Conservation (phyloP, 2,797 vertebrate genomes). For the Dendrocincla fuliginosa region DNA sequence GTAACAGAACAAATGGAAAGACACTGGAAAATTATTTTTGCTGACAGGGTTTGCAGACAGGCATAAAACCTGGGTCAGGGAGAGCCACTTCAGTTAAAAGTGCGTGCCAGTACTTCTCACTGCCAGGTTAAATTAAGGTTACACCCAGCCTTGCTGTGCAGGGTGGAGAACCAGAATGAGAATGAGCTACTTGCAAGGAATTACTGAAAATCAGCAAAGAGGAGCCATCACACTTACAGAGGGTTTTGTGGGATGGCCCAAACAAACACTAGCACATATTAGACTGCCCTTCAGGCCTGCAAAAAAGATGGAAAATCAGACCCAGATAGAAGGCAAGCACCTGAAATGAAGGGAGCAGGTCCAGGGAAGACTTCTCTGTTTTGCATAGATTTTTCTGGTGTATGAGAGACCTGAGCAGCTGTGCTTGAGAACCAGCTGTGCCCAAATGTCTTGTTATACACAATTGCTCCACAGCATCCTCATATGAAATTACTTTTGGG, state of each 20-base stretch:
- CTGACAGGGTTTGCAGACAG: background rate
- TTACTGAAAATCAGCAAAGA: background rate
- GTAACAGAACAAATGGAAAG: slow-evolving; percentile 23
- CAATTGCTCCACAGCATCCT: background rate
- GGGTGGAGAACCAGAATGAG: background rate
- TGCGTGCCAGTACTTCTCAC: background rate
- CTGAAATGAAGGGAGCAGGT: background rate
- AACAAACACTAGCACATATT: background rate
- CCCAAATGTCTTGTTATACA: background rate
- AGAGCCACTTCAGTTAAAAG: background rate
- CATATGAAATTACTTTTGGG: background rate
- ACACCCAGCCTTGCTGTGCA: background rate
- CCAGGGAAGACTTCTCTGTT: background rate
- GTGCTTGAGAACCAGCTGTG: background rate
- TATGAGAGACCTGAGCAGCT: background rate
- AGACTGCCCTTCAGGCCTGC: background rate
- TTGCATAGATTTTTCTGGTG: background rate
- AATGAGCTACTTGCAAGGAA: background rate
- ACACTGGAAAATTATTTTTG: background rate
- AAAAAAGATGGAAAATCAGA: background rate
- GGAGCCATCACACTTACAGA: background rate
- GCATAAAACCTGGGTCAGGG: background rate
- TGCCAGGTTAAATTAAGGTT: background rate
- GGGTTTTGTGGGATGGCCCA: background rate
- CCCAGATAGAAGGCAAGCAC: background rate